These are phyloP conservation scores for Drosophila subobscura DNA, from an alignment of 1,140 invertebrate genomes.

Conservation along the genomic window DNA sequence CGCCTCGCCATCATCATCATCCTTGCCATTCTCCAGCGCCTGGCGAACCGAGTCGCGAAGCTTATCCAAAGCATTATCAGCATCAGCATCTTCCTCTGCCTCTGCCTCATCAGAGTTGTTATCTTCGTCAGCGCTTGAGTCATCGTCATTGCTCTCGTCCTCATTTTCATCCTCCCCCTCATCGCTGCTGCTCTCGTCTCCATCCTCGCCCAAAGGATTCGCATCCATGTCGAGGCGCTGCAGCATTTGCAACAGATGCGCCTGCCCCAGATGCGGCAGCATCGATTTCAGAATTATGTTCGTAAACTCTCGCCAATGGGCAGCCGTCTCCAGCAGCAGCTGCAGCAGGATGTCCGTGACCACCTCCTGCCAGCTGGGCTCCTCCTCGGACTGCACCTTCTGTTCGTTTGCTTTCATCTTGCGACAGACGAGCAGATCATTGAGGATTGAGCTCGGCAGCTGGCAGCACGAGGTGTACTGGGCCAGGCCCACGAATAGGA, in stretches of 20 bases:
- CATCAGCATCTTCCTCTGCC: background rate
- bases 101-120: conserved; percentile 5
- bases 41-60: conserved; percentile 60
- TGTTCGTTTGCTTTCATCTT: conserved; percentile 19
- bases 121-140: conserved; percentile 19
- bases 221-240: conserved; percentile 43
- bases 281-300: conserved; percentile 26
- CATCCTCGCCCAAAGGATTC: conserved; percentile 43
- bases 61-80: conserved; percentile 22
- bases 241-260: conserved; percentile 52
- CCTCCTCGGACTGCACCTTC: conserved; percentile 3
- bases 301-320: conserved; percentile 52
- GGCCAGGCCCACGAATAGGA: conserved; percentile 47
- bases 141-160: conserved; percentile 18
- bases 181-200: conserved; percentile 8
- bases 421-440: conserved; percentile 52
- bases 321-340: conserved; percentile 54
- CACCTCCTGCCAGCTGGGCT: conserved; percentile 57
- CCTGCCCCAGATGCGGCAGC: conserved; percentile 32
- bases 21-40: conserved; percentile 30
- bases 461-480: conserved; percentile 18
- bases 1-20: conserved; percentile 23
- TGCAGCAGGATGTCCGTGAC: conserved; percentile 55
- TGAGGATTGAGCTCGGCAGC: conserved; percentile 5
- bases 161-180: conserved; percentile 20